A percentile compares a stretch with the other conserved stretches of the same genome.
Evolutionary conservation across 1,140 invertebrate genomes (phyloP).

Genomic region (Nephotettix cincticeps): DNA sequence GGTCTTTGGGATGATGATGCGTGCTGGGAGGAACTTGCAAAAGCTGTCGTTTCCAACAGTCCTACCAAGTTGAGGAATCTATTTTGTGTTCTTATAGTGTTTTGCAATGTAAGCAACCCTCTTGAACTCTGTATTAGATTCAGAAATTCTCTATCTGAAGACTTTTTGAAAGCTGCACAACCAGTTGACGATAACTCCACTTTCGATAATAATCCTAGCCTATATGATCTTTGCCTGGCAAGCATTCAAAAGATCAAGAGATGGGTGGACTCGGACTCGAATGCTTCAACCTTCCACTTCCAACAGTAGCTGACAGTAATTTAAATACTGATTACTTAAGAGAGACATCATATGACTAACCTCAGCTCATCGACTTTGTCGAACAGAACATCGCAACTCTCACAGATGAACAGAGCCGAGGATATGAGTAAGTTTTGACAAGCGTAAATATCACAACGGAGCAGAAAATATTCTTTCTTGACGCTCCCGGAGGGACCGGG

Average conservation of each 20-base stretch:
- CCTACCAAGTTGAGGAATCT: not conserved
- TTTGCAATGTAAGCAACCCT: not conserved
- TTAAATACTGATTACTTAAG: too few species aligned
- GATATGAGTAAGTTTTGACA: too few species aligned
- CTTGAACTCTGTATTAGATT: not conserved
- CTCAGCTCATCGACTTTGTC: too few species aligned
- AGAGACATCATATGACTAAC: too few species aligned
- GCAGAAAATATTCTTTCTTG: constrained; percentile 44
- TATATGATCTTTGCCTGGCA: not conserved
- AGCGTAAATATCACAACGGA: not conserved
- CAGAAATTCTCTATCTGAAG: not conserved
- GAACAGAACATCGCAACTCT: too few species aligned
- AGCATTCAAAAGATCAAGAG: not conserved
- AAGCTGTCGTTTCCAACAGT: not conserved
- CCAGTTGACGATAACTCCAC: too few species aligned
- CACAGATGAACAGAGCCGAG: too few species aligned
- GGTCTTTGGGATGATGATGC: constrained; percentile 43
- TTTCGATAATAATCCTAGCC: not conserved
- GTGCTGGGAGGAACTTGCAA: constrained; percentile 38
- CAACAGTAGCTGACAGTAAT: not conserved
- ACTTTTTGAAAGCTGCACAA: not conserved
- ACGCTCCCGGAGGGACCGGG: constrained; percentile 40
- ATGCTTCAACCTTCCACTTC: not conserved
- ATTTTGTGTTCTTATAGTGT: not conserved
- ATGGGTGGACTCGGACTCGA: not conserved